Evolutionary conservation across 2,797 vertebrate species (phyloP), one percentile per base, ranked within the genome.

Genomic region (Rhinella marina): DNA sequence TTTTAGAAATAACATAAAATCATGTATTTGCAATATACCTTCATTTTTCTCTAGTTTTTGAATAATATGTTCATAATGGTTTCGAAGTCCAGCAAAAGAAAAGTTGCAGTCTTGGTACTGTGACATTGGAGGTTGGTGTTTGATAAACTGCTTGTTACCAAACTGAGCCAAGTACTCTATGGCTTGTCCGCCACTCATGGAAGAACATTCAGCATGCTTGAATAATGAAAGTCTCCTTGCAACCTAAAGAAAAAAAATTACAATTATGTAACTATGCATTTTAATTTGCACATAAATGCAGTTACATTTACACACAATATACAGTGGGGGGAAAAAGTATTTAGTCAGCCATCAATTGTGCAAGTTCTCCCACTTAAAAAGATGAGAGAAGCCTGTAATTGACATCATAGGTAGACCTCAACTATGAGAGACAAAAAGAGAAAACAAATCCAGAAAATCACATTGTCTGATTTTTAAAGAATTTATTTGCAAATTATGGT

Each of bases 71-170:
- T 93, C 91, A 72, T 95, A 88, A 62, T 96, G 84, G 81, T 90
- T 96, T 21, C 94, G 95, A 52, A 99, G 91, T 8, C 98, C 98
- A 25, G 97, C 89, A 27, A 99, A 99, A 32, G 98, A 99, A 89
- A 99, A 99, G 91, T 96, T 90, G 90, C 98, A 99, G 91, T 98
- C 97, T 0, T 87, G 91, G 0, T 91, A 92, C 0, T 88, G 94
- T 7, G 94, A 95, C 97, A 99, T 96, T 0, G 98, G 98, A 7
- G 94, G 90, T 4, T 0, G 95, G 90, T 98, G 94, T 0, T 11
- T 16, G 90, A 97, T 95, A 85, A 59, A 92, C 0, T 25, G 91
- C 83, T 91, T 85, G 91, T 98, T 92, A 0, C 98, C 98, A 0
- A 91, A 90, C 88, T 92, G 94, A 13, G 98, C 97, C 89, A 99